Evolutionary conservation across 2,888 invertebrate species (phyloP), one percentile per base, ranked within the genome.

Genomic region (Auanema freiburgensis): DNA sequence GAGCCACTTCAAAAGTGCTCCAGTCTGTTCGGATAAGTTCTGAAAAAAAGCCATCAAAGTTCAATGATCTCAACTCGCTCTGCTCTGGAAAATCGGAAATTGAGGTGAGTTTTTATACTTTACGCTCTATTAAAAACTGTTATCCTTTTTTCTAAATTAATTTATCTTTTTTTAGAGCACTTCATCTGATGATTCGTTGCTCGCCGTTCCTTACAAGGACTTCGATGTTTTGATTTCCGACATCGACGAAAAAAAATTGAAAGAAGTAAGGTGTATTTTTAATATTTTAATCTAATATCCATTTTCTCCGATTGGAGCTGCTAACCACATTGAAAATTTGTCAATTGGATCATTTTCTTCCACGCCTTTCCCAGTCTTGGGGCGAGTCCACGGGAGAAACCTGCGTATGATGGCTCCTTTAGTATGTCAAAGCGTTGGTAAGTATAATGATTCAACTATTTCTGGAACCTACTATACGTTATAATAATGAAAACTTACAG

Each of bases 191-290:
- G 60, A 43, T 24, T 60, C 56, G 24, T 60, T 23, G 61, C 49
- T 61, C n/a, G 63, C 63, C 21, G 23, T 58, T 55, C 58, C 58
- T 56, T 58, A 58, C 53, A 58, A 55, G 54, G 58, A 58, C 54
- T 55, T 58, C 54, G 58, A 58, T 55, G 53, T 58, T n/a, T 23
- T 55, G 14, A 58, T 58, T 55, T 58, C 58, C 25, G 58, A 58
- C 54, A 58, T 58, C 58, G 58, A 58, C 54, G 58, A 58, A 58
- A 55, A 55, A n/a, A 33, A 55, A 58, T 55, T 58, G 58, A 33
- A 56, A 11, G 58, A 63, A 46, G 63, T 60, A 60, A 51, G 58
- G 51, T 63, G 63, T 40, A 59, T 63, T 63, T 61, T 59, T 63
- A 63, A 46, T 59, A 49, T 50, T 59, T 10, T 60, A 59, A n/a